These are phyloP conservation scores for Scaptomyza tumidula DNA, from an alignment of 2,888 invertebrate species.

Conservation along the genomic window DNA sequence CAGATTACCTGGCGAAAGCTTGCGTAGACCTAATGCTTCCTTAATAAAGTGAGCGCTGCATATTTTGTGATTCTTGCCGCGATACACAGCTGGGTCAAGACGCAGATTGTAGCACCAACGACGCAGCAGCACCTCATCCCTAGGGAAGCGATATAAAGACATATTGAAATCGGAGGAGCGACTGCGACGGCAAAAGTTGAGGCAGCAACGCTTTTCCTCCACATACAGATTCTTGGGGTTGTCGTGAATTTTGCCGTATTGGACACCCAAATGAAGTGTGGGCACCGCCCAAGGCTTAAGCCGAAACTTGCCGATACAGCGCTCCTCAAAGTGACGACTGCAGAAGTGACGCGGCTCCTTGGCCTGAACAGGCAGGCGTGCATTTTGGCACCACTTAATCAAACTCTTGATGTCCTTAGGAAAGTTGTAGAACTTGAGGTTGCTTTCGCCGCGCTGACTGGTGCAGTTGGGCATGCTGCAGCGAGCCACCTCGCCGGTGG, in stretches of 20 bases:
- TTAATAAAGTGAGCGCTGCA: slow-evolving; percentile 82
- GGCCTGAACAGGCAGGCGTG: slow-evolving; percentile 79
- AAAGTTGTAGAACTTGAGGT: slow-evolving; percentile 82
- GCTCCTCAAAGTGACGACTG: slow-evolving; percentile 81
- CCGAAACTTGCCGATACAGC: slow-evolving; percentile 81
- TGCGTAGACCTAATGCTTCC: slow-evolving; percentile 78
- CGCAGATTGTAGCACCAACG: slow-evolving; percentile 82
- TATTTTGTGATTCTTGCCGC: slow-evolving; percentile 82
- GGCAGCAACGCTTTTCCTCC: slow-evolving; percentile 81
- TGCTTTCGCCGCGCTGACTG: slow-evolving; percentile 80
- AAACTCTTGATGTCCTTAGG: slow-evolving; percentile 80
- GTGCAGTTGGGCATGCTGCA: slow-evolving; percentile 82
- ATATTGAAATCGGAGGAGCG: slow-evolving; percentile 81
- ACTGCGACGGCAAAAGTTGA: slow-evolving; percentile 79
- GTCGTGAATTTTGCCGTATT: slow-evolving; percentile 80
- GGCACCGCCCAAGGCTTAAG: slow-evolving; percentile 82
- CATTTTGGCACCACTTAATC: slow-evolving; percentile 82
- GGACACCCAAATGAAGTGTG: slow-evolving; percentile 79
- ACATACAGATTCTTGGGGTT: slow-evolving; percentile 79
- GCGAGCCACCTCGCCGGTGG: slow-evolving; percentile 79
- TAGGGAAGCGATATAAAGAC: slow-evolving; percentile 80
- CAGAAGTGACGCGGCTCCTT: slow-evolving; percentile 81
- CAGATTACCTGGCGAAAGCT: slow-evolving; percentile 74
- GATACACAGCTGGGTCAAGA: slow-evolving; percentile 78
- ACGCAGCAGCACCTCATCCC: slow-evolving; percentile 76